Evolutionary conservation across 2,113 vertebrate species (phyloP).

Genomic region (Phyllostomus hastatus): DNA sequence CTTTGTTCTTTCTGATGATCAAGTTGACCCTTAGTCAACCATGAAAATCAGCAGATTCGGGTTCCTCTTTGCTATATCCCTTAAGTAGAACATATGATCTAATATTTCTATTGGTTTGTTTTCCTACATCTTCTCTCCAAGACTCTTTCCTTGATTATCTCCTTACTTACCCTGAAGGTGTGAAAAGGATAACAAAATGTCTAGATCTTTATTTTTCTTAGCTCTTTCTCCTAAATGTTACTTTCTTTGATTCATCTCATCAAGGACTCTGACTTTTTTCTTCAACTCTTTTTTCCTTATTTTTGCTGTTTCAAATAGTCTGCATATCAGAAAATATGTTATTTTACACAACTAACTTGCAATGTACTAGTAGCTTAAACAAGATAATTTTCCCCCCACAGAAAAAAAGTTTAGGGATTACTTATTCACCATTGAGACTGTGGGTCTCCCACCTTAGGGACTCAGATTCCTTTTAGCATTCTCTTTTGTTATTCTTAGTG

Average conservation of each 20-base stretch:
- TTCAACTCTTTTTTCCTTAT: background rate
- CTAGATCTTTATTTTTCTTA: background rate
- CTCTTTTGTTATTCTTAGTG: background rate
- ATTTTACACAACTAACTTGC: background rate
- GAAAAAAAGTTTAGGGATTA: background rate
- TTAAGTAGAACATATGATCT: background rate
- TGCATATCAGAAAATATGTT: background rate
- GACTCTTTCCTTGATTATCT: rapidly evolving
- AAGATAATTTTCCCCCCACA: background rate
- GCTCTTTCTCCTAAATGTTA: background rate
- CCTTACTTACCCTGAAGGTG: background rate
- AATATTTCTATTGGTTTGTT: background rate
- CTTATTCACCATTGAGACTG: background rate
- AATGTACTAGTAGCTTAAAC: background rate
- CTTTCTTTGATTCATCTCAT: background rate
- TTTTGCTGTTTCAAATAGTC: background rate
- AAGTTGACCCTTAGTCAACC: background rate
- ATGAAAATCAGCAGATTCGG: background rate
- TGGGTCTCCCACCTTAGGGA: background rate
- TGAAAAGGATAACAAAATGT: background rate
- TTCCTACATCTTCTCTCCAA: background rate
- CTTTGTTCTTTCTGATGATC: background rate
- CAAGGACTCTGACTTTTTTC: background rate
- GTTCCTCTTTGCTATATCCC: background rate
- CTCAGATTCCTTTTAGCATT: background rate